A percentile compares a stretch with the other conserved stretches of the same genome.
Evolutionary conservation across 2,888 invertebrate species (phyloP).

Genomic region (Tetranychus truncatus): DNA sequence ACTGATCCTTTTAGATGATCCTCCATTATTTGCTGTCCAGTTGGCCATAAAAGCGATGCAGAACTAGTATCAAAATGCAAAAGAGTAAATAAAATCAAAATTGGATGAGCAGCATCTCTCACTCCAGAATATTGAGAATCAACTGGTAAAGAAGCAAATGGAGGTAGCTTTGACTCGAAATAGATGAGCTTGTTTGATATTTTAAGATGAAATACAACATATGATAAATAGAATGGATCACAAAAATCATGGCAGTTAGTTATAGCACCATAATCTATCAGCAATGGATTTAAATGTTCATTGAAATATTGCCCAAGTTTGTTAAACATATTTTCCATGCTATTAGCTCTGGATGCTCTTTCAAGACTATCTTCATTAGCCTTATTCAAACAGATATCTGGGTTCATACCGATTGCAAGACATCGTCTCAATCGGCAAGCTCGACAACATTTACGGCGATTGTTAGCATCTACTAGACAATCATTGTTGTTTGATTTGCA

Average conservation of each 20-base stretch:
- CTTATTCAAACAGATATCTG: constrained; percentile 7
- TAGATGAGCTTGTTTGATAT: neutral
- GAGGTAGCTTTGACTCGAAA: neutral
- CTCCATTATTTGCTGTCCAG: neutral
- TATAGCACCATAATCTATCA: neutral
- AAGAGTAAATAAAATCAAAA: no score
- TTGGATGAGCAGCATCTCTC: no score
- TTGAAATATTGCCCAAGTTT: neutral
- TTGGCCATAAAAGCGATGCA: neutral
- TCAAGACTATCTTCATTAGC: neutral
- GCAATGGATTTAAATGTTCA: neutral
- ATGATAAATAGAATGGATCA: neutral
- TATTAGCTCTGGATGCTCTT: neutral
- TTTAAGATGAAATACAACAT: neutral
- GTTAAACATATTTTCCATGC: neutral
- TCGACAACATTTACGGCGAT: constrained; percentile 8
- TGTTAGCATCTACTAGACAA: neutral
- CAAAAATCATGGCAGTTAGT: no score
- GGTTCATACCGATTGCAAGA: constrained; percentile 6
- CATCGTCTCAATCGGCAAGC: neutral
- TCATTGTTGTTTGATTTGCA: neutral
- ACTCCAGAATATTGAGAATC: neutral
- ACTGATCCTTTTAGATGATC: neutral
- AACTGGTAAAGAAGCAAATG: neutral
- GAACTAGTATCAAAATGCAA: no score